Evolutionary conservation across 2,113 vertebrate species (phyloP).

Genomic region (Eurystomus gularis): DNA sequence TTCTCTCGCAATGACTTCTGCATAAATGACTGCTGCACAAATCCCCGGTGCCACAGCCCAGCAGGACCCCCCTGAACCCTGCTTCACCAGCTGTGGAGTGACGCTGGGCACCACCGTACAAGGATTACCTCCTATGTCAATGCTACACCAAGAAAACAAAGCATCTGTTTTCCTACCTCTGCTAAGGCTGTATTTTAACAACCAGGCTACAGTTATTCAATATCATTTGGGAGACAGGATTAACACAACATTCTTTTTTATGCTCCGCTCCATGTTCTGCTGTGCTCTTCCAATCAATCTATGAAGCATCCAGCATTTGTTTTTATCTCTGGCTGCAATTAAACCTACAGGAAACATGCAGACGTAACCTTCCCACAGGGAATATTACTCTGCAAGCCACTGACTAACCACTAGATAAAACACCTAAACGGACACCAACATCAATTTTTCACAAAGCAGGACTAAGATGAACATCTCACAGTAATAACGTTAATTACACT

Average conservation of each 20-base stretch:
- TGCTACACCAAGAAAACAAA: not conserved
- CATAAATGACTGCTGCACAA: not conserved
- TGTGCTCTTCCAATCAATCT: not conserved
- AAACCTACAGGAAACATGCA: slow-evolving; percentile 24
- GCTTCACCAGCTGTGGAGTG: not conserved
- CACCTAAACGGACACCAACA: slow-evolving; percentile 18
- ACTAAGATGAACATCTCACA: slow-evolving; percentile 33
- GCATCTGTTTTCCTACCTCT: not conserved
- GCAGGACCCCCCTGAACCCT: not conserved
- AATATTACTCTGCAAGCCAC: slow-evolving; percentile 24
- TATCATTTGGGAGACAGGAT: not conserved
- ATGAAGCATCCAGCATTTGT: not conserved
- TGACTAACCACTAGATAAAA: slow-evolving; percentile 2
- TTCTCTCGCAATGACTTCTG: not conserved
- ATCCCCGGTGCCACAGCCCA: not conserved
- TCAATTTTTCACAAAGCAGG: slow-evolving; percentile 25
- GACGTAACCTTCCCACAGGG: not conserved
- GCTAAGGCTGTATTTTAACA: not conserved
- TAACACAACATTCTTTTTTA: not conserved
- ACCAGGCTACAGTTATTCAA: not conserved
- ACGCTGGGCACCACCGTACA: not conserved
- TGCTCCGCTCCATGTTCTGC: not conserved
- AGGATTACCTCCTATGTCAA: not conserved
- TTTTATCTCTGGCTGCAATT: slow-evolving; percentile 39
- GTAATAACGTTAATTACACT: slow-evolving; percentile 63